Evolutionary conservation across 2,113 vertebrate genomes (phyloP).

Genomic region (Anhinga anhinga): DNA sequence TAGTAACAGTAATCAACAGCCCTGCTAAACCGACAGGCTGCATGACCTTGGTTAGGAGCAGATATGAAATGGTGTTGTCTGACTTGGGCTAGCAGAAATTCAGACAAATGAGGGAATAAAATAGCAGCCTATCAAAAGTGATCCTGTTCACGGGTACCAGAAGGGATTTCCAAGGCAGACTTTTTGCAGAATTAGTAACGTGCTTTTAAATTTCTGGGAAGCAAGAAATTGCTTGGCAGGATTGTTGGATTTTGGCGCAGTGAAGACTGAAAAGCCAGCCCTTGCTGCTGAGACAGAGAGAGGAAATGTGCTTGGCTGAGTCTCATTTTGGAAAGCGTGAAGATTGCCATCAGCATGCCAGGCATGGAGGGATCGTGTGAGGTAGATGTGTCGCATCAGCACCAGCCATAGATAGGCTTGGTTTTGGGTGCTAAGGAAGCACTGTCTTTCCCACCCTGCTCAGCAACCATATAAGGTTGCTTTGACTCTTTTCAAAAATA

Average conservation of each 20-base stretch:
- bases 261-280: background rate
- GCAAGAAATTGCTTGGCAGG: background rate
- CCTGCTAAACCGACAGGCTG: background rate
- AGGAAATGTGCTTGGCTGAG: background rate
- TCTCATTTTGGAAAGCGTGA: background rate
- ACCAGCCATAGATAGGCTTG: background rate
- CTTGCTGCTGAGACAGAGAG: background rate
- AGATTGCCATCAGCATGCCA: background rate
- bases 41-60: background rate
- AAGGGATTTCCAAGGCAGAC: background rate
- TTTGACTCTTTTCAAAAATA: background rate
- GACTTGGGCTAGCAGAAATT: background rate
- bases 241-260: background rate
- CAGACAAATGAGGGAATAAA: background rate
- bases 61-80: background rate
- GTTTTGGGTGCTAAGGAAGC: background rate
- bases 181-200: background rate
- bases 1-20: background rate
- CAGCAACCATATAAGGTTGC: background rate
- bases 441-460: background rate
- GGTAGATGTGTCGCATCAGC: background rate
- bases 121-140: background rate
- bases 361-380: background rate
- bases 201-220: background rate
- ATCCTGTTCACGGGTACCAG: background rate